Conservation (phyloP, 2,797 vertebrate genomes). For the Danio albolineatus region DNA sequence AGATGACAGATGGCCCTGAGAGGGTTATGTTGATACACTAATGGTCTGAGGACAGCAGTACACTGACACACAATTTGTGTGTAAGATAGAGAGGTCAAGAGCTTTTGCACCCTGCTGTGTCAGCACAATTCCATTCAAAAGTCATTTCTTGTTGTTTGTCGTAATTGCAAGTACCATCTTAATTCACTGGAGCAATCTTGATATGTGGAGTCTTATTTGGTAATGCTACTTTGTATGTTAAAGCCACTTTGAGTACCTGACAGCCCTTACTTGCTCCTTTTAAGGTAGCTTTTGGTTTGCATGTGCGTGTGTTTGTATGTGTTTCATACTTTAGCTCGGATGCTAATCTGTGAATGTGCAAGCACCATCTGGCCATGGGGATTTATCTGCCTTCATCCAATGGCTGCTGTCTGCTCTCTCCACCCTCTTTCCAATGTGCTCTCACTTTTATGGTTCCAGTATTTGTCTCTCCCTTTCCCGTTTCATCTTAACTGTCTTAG, state of each 20-base stretch:
- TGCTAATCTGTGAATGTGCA: constrained; percentile 59
- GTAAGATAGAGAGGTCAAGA: constrained; percentile 6
- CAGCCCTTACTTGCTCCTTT: constrained; percentile 27
- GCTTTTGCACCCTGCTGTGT: constrained; percentile 37
- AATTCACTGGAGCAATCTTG: background rate
- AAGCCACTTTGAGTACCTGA: constrained; percentile 14
- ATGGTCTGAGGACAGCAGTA: constrained; percentile 29
- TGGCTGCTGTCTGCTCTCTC: constrained; percentile 47
- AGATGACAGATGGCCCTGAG: constrained; percentile 42
- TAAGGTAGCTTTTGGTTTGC: constrained; percentile 13
- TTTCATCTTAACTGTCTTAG: constrained; percentile 10
- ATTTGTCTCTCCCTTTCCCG: constrained; percentile 9
- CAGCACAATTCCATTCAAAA: constrained; percentile 28
- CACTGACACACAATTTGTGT: constrained; percentile 8
- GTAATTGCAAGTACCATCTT: background rate
- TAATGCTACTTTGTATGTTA: background rate
- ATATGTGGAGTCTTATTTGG: constrained; percentile 10
- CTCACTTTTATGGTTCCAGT: constrained; percentile 20
- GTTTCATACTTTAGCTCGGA: constrained; percentile 47
- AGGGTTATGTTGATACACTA: constrained; percentile 29
- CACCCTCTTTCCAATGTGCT: background rate
- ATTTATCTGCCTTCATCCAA: constrained; percentile 55
- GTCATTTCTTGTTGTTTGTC: background rate
- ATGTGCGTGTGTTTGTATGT: constrained; percentile 30
- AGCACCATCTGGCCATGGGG: constrained; percentile 62